phyloP scores from a whole-genome alignment of 92 coral and sea anemone genomes.

The Epizoanthus illoricatus region DNA sequence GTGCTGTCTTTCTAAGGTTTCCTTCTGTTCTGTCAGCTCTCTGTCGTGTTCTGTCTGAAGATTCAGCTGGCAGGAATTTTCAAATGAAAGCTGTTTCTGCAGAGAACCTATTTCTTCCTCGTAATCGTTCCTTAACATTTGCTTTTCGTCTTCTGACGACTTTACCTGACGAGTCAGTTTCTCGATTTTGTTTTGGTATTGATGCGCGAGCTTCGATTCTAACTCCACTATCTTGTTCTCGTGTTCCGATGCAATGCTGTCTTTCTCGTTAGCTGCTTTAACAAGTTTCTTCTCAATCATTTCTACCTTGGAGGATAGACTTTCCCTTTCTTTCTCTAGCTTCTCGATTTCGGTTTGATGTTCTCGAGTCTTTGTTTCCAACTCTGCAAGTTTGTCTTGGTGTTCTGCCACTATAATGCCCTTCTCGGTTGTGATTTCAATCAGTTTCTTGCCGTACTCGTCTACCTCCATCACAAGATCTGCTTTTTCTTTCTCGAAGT shows the following conservation, averaged over 20 bases:
- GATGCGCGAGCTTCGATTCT: slow-evolving; percentile 19
- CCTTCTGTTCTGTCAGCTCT: slow-evolving; percentile 58
- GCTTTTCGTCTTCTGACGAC: slow-evolving; percentile 35
- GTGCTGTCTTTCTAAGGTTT: slow-evolving; percentile 56
- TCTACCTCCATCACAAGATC: slow-evolving; percentile 35
- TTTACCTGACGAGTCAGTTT: slow-evolving; percentile 45
- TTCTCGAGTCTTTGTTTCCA: slow-evolving; percentile 51
- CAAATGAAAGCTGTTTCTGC: slow-evolving; percentile 72
- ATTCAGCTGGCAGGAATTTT: slow-evolving; percentile 72
- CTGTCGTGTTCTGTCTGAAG: slow-evolving; percentile 73
- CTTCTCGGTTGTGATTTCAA: slow-evolving; percentile 43
- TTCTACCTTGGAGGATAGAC: slow-evolving; percentile 39
- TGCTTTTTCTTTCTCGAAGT: slow-evolving; percentile 52
- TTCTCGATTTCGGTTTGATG: slow-evolving; percentile 51
- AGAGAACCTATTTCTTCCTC: slow-evolving; percentile 71
- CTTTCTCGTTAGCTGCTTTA: slow-evolving; percentile 44
- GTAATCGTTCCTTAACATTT: slow-evolving; percentile 57
- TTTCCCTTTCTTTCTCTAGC: slow-evolving; percentile 39
- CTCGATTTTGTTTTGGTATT: slow-evolving; percentile 45
- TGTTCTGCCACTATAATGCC: slow-evolving; percentile 40
- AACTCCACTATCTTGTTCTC: slow-evolving; percentile 33
- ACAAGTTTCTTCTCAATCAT: slow-evolving; percentile 46
- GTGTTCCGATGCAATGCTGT: neutral
- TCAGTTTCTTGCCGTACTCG: slow-evolving; percentile 31
- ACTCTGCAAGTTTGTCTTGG: slow-evolving; percentile 34